phyloP scores from a whole-genome alignment of 2,113 vertebrate genomes.

The Carassius carassius region DNA sequence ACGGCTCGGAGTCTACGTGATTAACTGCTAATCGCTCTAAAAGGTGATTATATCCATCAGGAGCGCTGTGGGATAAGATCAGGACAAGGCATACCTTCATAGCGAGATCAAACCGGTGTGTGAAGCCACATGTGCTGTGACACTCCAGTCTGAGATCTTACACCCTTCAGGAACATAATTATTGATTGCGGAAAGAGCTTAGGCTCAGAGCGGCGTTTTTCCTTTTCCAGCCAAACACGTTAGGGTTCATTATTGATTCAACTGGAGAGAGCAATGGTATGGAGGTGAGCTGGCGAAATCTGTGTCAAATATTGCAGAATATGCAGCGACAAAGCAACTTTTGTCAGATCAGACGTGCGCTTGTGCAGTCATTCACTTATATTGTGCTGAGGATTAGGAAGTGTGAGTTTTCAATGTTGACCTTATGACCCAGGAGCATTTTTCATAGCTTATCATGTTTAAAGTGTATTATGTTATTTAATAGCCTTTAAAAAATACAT shows the following conservation, averaged over 20 bases:
- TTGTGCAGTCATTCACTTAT: neutral
- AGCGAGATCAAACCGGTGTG: slow-evolving; percentile 57
- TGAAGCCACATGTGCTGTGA: slow-evolving; percentile 39
- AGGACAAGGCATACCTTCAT: slow-evolving; percentile 51
- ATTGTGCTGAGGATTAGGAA: neutral
- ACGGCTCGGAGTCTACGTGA: neutral
- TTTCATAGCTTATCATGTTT: neutral
- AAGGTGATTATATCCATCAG: slow-evolving; percentile 61
- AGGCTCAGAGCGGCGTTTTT: slow-evolving; percentile 35
- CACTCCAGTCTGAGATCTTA: slow-evolving; percentile 36
- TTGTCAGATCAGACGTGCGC: slow-evolving; percentile 15
- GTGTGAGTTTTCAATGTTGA: neutral
- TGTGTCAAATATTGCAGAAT: slow-evolving; percentile 44
- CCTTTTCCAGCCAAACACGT: slow-evolving; percentile 41
- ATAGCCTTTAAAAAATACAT: neutral
- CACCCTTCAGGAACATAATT: slow-evolving; percentile 48
- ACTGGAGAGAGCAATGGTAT: slow-evolving; percentile 25
- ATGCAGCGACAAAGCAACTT: slow-evolving; percentile 18
- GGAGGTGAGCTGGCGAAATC: slow-evolving; percentile 19
- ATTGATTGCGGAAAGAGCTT: slow-evolving; percentile 41
- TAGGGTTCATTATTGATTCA: slow-evolving; percentile 44
- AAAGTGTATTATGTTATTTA: neutral
- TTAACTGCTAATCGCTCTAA: slow-evolving; percentile 42
- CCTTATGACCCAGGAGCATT: neutral
- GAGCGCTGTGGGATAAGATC: slow-evolving; percentile 53